Conservation (phyloP, 1,140 invertebrate genomes). For the Drosophila burlai region DNA sequence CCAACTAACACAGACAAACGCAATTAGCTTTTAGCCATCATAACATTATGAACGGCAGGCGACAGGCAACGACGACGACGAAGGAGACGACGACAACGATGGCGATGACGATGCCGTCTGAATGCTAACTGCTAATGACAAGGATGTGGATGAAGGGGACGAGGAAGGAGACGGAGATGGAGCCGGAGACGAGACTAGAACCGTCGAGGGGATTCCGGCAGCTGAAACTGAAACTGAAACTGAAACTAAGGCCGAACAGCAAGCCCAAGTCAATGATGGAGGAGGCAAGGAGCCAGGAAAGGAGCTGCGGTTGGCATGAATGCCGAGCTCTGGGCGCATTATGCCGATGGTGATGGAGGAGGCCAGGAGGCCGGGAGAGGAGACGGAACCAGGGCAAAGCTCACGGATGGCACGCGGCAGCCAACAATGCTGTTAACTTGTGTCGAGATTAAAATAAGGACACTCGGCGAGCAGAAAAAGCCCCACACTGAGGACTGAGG, state of each 20-base stretch:
- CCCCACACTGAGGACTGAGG: constrained; percentile 11
- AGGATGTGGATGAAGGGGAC: constrained; percentile 40
- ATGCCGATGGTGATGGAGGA: constrained; percentile 40
- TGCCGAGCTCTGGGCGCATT: constrained; percentile 43
- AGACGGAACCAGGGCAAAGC: constrained; percentile 27
- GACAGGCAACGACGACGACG: constrained; percentile 48
- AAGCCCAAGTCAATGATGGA: constrained; percentile 36
- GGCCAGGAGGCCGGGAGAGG: too few relatives aligned
- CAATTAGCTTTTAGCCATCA: constrained; percentile 83
- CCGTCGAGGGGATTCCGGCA: constrained; percentile 12
- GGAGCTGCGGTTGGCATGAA: constrained; percentile 41
- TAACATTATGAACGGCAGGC: constrained; percentile 79
- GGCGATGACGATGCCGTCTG: constrained; percentile 47
- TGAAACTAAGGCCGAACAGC: constrained; percentile 35
- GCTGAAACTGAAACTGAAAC: constrained; percentile 18
- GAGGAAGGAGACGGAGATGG: not conserved
- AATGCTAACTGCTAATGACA: constrained; percentile 76
- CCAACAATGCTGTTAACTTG: constrained; percentile 82
- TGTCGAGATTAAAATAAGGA: constrained; percentile 83
- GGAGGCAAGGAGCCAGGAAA: constrained; percentile 8
- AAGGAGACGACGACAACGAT: constrained; percentile 13
- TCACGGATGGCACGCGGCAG: constrained; percentile 71
- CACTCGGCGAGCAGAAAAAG: constrained; percentile 69
- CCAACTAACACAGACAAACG: constrained; percentile 74
- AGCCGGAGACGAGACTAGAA: not conserved